Evolutionary conservation across 2,113 vertebrate species (phyloP).

Genomic region (Cricetomys ansorgei): DNA sequence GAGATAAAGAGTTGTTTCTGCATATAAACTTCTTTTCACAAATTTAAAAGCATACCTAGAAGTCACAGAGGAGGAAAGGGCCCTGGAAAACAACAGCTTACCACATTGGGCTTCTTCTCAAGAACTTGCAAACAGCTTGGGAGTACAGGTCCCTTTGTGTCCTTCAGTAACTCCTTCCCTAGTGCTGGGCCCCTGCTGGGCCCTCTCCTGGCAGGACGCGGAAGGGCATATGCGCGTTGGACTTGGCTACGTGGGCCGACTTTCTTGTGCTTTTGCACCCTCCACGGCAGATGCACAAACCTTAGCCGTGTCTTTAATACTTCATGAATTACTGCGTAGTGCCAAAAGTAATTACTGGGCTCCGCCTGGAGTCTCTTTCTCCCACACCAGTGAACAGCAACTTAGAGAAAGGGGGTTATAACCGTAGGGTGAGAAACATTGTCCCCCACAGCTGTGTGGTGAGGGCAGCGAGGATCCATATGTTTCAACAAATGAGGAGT

Average conservation of each 20-base stretch:
- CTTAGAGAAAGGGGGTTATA: conserved; percentile 67
- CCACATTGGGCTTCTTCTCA: conserved; percentile 20
- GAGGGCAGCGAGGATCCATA: conserved; percentile 21
- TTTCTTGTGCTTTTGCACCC: conserved; percentile 58
- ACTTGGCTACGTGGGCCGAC: conserved; percentile 17
- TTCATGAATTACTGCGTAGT: conserved; percentile 76
- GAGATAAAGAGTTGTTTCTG: background rate
- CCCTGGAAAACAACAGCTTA: background rate
- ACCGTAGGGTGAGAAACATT: conserved; percentile 45
- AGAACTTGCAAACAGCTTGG: conserved; percentile 50
- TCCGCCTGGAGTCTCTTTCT: conserved; percentile 73
- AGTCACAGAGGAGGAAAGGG: conserved; percentile 27
- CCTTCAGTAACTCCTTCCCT: background rate
- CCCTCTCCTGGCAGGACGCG: conserved; percentile 8
- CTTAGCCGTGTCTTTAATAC: conserved; percentile 67
- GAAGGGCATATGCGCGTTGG: conserved; percentile 54
- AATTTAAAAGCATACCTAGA: conserved; percentile 48
- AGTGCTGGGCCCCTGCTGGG: conserved; percentile 19
- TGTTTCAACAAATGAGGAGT: conserved; percentile 61
- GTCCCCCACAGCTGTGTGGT: conserved; percentile 76
- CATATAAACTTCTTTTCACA: conserved; percentile 51
- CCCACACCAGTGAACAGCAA: conserved; percentile 70
- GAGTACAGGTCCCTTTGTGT: conserved; percentile 1
- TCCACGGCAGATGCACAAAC: conserved; percentile 71
- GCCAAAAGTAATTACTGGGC: conserved; percentile 73